A percentile compares a stretch with the other conserved stretches of the same genome.
Conservation (phyloP, 2,888 invertebrate species). For the Drosophila algonquin region DNA sequence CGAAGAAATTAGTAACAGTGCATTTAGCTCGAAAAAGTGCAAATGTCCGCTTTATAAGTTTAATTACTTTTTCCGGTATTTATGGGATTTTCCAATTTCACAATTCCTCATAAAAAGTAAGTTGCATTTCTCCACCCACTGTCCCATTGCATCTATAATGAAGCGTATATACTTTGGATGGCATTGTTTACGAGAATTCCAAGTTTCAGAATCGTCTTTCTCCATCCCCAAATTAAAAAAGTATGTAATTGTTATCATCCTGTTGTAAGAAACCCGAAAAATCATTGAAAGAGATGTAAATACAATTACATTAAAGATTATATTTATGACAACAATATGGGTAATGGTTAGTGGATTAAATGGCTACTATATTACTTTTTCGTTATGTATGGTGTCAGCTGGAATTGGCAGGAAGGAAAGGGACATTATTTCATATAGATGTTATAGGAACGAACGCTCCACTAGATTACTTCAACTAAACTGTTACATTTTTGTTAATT, state of each 20-base stretch:
- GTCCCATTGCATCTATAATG: background rate
- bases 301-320: background rate
- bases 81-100: background rate
- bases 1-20: background rate
- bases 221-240: background rate
- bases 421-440: too few relatives aligned
- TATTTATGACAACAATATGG: background rate
- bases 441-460: too few relatives aligned
- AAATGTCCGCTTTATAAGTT: background rate
- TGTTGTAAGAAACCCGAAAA: background rate
- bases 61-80: conserved; percentile 1
- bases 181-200: background rate
- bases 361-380: background rate
- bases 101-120: background rate
- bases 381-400: background rate
- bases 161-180: background rate
- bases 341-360: background rate
- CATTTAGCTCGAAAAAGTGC: background rate
- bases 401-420: too few relatives aligned
- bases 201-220: background rate
- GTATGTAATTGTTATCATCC: background rate
- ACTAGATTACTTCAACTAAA: too few relatives aligned
- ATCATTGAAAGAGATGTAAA: background rate
- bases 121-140: background rate
- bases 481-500: too few relatives aligned